These are phyloP conservation scores for Epinotia bilunana DNA, from an alignment of 2,888 invertebrate genomes.

Conservation along the genomic window DNA sequence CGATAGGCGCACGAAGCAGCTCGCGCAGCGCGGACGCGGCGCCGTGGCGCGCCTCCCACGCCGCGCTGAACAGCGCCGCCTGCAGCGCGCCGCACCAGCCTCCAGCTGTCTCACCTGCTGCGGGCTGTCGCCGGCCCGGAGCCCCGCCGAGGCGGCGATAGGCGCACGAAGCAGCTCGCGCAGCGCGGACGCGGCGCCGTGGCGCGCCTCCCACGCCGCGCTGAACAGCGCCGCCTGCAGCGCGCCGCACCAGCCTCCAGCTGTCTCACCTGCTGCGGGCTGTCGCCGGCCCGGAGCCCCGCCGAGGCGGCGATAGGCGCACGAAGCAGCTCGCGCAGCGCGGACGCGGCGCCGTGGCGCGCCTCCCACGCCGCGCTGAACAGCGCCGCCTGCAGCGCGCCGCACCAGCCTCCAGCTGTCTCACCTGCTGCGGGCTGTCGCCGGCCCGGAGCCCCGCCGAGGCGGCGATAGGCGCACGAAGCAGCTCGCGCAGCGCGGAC, in stretches of 20 bases:
- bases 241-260: slow-evolving; percentile 87
- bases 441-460: slow-evolving; percentile 88
- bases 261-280: slow-evolving; percentile 70
- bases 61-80: slow-evolving; percentile 93
- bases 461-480: slow-evolving; percentile 62
- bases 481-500: slow-evolving; percentile 81
- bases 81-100: slow-evolving; percentile 92
- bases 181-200: slow-evolving; percentile 86
- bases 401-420: slow-evolving; percentile 84
- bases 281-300: slow-evolving; percentile 86
- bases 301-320: slow-evolving; percentile 81
- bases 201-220: slow-evolving; percentile 95
- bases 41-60: slow-evolving; percentile 98
- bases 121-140: slow-evolving; percentile 81
- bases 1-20: slow-evolving; percentile 66
- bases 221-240: slow-evolving; percentile 92
- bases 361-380: slow-evolving; percentile 96
- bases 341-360: slow-evolving; percentile 91
- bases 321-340: slow-evolving; percentile 61
- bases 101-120: slow-evolving; percentile 66
- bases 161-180: slow-evolving; percentile 78
- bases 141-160: slow-evolving; percentile 86
- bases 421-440: slow-evolving; percentile 78
- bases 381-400: slow-evolving; percentile 92
- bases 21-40: slow-evolving; percentile 79